Base-by-base conservation (phyloP, 2,888 invertebrate genomes). In the Nomada fucata region DNA sequence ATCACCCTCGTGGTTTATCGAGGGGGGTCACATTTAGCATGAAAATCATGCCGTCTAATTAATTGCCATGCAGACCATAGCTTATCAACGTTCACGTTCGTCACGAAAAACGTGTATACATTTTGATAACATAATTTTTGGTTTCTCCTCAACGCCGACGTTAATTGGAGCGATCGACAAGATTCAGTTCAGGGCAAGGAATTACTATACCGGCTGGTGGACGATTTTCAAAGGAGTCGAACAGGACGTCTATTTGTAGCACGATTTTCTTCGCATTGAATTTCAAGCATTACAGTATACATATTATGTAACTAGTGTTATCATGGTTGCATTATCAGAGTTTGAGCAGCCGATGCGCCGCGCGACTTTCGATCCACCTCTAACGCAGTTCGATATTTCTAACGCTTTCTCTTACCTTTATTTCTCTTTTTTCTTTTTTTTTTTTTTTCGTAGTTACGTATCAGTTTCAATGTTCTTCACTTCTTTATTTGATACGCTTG, bases 1-100 rank as follows among this genome's bases (percentile, higher is more conserved):
- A 76, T 76, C 80, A 60, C 36, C 36, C 57, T 44, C 61, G 53
- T 55, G 72, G 44, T 79, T 74, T 79, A 81, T 79, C 52, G 65
- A 50, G 13, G 65, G 65, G 70, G 55, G 68, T 52, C 57, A 55
- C 65, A 47, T 61, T 74, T 57, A 63, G 53, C 76, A 26, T 26
- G 72, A 53, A 72, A 71, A 64, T 53, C 60, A 23, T 23, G 36
- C 57, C 13, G 60, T 50, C 70, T 70, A 65, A 82, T 82, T 60
- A 79, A 79, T 61, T 20, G 20, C 26, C 15, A 44, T 15, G 2
- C n/a, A 50, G 4, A 7, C 10, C 0, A 15, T n/a, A 2, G 15
- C 9, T 18, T 57, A 59, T 76, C 59, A 11, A n/a, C 11, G 26
- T 15, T 15, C 13, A 20, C 29, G 13, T 44, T 64, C 44, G n/a